Evolutionary conservation across 2,113 vertebrate species (phyloP).

Genomic region (Oreochromis niloticus): DNA sequence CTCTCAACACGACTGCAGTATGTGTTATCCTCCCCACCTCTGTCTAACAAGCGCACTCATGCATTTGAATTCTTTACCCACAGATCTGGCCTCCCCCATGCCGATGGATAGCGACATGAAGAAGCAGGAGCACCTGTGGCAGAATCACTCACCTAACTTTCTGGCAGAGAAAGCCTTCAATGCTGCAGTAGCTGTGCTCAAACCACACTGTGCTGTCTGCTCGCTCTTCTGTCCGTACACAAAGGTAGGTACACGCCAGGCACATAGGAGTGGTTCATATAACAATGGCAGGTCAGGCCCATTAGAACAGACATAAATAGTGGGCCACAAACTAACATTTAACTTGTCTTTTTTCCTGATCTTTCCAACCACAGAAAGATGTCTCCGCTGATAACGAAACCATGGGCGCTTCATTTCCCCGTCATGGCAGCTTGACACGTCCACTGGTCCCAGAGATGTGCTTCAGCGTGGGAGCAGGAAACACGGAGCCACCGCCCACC

Average conservation of each 20-base stretch:
- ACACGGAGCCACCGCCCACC: conserved; percentile 85
- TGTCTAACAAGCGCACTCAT: background rate
- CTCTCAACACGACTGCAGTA: background rate
- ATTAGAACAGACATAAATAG: background rate
- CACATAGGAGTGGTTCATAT: background rate
- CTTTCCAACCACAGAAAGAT: conserved; percentile 71
- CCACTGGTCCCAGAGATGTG: conserved; percentile 96
- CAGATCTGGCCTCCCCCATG: conserved; percentile 75
- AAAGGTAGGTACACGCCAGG: conserved; percentile 40
- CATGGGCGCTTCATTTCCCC: conserved; percentile 42
- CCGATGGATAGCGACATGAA: conserved; percentile 77
- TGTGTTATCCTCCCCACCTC: background rate
- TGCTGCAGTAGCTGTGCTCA: conserved; percentile 76
- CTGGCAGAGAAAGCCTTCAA: conserved; percentile 89
- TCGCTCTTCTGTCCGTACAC: conserved; percentile 86
- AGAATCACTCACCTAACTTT: conserved; percentile 81
- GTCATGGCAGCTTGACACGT: conserved; percentile 76
- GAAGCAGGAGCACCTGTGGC: conserved; percentile 85
- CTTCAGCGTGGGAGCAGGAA: conserved; percentile 86
- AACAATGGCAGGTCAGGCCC: background rate
- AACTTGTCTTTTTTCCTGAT: background rate
- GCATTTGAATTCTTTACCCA: background rate
- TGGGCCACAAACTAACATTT: background rate
- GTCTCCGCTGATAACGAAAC: background rate
- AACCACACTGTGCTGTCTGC: conserved; percentile 91